phyloP scores from a whole-genome alignment of 1,140 invertebrate species.

The Zophobas morio region DNA sequence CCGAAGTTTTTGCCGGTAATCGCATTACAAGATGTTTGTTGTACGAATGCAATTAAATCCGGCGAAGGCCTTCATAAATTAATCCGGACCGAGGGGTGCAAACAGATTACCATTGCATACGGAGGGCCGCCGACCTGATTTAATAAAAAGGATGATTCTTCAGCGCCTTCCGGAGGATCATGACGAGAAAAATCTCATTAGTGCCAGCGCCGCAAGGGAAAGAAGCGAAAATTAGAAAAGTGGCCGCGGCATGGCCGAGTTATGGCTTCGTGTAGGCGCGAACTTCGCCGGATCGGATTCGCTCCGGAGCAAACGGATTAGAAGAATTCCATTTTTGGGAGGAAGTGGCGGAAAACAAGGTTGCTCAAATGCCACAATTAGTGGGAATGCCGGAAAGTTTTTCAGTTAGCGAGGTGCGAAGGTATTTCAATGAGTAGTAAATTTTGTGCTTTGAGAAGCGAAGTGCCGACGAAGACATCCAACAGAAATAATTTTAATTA shows the following conservation, averaged over 20 bases:
- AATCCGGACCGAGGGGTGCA: not conserved
- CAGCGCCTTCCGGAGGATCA: not conserved
- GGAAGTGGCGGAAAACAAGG: too few species aligned
- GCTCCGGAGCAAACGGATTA: too few species aligned
- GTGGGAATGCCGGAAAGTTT: too few species aligned
- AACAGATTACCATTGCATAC: not conserved
- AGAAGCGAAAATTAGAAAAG: conserved; percentile 18
- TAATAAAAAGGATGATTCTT: conserved; percentile 22
- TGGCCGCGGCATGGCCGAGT: not conserved
- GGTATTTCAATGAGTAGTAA: too few species aligned
- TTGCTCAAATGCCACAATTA: too few species aligned
- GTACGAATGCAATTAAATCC: conserved; percentile 31
- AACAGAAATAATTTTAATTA: too few species aligned
- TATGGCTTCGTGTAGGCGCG: too few species aligned
- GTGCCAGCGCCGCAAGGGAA: not conserved
- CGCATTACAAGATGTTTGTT: conserved; percentile 32
- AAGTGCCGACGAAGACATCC: too few species aligned
- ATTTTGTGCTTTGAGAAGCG: too few species aligned
- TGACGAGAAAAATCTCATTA: conserved; percentile 13
- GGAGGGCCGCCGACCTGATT: not conserved
- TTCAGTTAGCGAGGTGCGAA: too few species aligned
- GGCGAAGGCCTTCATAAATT: conserved; percentile 2
- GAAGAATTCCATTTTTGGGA: too few species aligned
- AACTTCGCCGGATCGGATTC: too few species aligned
- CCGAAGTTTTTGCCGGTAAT: conserved; percentile 25